A percentile compares a stretch with the other conserved stretches of the same genome.
Evolutionary conservation across 2,113 vertebrate species (phyloP).

Genomic region (Ariopsis seemanni): DNA sequence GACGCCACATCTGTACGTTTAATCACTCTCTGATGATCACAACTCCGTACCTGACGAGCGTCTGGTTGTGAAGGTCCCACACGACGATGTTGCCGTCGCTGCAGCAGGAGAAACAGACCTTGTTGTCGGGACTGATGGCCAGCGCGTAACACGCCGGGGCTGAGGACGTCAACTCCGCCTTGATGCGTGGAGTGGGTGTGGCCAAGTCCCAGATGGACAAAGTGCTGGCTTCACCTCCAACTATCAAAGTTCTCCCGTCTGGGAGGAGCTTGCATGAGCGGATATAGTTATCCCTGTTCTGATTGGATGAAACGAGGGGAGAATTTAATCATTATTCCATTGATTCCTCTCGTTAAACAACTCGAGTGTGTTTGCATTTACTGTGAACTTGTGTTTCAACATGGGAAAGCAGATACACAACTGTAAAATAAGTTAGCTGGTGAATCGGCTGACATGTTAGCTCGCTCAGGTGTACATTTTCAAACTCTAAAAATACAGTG

Average conservation of each 20-base stretch:
- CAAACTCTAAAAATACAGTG: too few relatives aligned
- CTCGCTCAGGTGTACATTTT: too few relatives aligned
- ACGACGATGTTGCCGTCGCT: constrained; percentile 98
- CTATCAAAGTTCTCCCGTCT: constrained; percentile 92
- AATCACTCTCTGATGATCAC: not conserved
- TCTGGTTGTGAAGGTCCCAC: constrained; percentile 99
- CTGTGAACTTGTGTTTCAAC: not conserved
- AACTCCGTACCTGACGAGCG: constrained; percentile 86
- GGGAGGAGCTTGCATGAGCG: constrained; percentile 96
- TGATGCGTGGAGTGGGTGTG: constrained; percentile 96
- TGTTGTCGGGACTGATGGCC: constrained; percentile 98
- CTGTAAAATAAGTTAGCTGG: not conserved
- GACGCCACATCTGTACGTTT: not conserved
- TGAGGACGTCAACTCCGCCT: constrained; percentile 96
- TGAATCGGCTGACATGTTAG: not conserved
- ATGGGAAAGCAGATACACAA: too few relatives aligned
- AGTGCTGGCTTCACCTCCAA: constrained; percentile 96
- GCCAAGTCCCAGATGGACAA: constrained; percentile 99
- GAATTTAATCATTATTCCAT: not conserved
- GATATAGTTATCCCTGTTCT: constrained; percentile 99
- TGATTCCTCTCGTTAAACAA: not conserved
- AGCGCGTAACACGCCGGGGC: constrained; percentile 96
- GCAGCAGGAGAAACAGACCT: constrained; percentile 99
- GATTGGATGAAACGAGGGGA: constrained; percentile 30
- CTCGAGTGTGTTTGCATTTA: not conserved